Conservation (phyloP, 2,888 invertebrate species). For the Eristalis tenax region DNA sequence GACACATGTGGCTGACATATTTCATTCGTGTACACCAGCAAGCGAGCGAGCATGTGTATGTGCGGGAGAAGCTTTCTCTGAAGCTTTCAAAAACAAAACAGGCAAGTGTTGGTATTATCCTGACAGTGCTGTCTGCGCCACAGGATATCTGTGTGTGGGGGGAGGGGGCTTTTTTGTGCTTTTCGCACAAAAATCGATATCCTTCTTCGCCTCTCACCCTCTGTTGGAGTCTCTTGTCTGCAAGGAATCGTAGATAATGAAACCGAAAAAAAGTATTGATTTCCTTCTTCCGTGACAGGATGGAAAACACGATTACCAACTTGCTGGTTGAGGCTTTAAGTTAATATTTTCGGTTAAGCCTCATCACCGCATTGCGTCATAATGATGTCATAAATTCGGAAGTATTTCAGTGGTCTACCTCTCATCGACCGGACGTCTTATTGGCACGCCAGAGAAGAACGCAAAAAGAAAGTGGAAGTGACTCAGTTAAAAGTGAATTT, state of each 20-base stretch:
- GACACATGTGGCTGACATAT: conserved; percentile 58
- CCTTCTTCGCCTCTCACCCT: conserved; percentile 24
- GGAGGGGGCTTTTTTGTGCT: conserved; percentile 51
- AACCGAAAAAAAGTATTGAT: conserved; percentile 55
- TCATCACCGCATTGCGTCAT: conserved; percentile 18
- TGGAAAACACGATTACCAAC: background rate
- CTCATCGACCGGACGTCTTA: background rate
- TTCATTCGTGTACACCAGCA: conserved; percentile 43
- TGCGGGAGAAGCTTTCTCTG: conserved; percentile 29
- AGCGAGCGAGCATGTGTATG: background rate
- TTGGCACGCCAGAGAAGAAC: background rate
- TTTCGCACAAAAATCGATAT: conserved; percentile 51
- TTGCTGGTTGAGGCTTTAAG: background rate
- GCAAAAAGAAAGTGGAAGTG: conserved; percentile 22
- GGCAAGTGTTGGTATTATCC: conserved; percentile 32
- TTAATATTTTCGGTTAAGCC: background rate
- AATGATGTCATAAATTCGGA: background rate
- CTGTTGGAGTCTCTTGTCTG: conserved; percentile 28
- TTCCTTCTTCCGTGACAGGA: background rate
- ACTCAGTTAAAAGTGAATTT: conserved; percentile 26
- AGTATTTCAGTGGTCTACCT: background rate
- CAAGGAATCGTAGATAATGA: conserved; percentile 51
- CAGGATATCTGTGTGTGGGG: background rate
- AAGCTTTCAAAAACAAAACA: conserved; percentile 42
- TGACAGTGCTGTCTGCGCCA: conserved; percentile 11